A percentile compares a stretch with the other conserved stretches of the same genome.
Evolutionary conservation across 2,113 vertebrate species (phyloP).

Genomic region (Mesocricetus auratus): DNA sequence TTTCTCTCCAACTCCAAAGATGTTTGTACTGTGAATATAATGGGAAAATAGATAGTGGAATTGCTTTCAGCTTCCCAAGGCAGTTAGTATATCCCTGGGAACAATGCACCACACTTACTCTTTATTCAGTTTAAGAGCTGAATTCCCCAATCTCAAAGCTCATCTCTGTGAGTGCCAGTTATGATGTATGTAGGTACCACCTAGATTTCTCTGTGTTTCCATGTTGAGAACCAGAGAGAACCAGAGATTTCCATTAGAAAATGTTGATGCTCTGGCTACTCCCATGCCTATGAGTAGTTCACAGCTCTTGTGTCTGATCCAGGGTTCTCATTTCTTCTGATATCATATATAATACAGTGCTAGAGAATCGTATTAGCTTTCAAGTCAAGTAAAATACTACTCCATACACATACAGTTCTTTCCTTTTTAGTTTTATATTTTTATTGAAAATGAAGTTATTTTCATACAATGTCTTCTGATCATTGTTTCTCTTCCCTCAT

Average conservation of each 20-base stretch:
- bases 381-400: constrained; percentile 6
- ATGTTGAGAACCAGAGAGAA: background rate
- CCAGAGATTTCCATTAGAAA: background rate
- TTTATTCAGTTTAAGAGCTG: background rate
- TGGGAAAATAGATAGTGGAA: background rate
- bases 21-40: background rate
- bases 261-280: background rate
- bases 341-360: background rate
- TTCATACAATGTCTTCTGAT: background rate
- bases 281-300: background rate
- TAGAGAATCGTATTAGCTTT: background rate
- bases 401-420: background rate
- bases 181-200: background rate
- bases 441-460: background rate
- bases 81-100: background rate
- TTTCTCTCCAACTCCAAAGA: background rate
- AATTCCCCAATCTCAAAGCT: background rate
- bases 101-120: background rate
- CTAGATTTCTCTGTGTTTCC: background rate
- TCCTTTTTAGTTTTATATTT: background rate
- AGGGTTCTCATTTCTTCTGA: background rate
- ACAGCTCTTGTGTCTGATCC: background rate
- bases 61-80: background rate
- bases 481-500: background rate
- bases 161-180: background rate